Conservation (phyloP, 2,888 invertebrate genomes). For the Mystacides longicornis region DNA sequence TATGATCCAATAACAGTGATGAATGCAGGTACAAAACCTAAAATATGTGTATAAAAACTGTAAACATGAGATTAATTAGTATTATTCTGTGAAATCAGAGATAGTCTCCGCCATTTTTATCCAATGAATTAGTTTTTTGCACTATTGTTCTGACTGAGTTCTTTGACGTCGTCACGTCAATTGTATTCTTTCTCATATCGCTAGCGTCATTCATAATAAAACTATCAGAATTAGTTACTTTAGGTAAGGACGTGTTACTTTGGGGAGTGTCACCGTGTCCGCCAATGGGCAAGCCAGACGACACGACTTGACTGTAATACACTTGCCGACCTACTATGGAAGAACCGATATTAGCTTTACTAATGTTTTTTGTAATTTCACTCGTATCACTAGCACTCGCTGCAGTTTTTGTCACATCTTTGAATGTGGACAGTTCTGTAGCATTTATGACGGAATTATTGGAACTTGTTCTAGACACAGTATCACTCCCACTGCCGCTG, state of each 20-base stretch:
- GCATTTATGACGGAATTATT: constrained; percentile 12
- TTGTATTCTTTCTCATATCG: constrained; percentile 4
- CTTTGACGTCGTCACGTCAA: constrained; percentile 2
- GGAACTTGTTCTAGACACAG: constrained; percentile 8
- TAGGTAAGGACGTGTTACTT: not conserved
- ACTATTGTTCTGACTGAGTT: constrained; percentile 6
- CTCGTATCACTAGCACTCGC: not conserved
- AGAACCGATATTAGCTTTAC: constrained; percentile 21
- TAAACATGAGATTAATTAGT: not conserved
- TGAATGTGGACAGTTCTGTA: constrained; percentile 12
- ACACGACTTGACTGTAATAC: constrained; percentile 25
- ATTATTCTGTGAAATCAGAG: constrained; percentile 18
- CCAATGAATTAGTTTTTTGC: constrained; percentile 20
- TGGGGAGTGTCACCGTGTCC: not conserved
- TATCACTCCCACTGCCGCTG: constrained; percentile 7
- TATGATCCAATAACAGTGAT: too few species aligned
- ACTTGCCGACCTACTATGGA: constrained; percentile 24
- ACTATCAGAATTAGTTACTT: not conserved
- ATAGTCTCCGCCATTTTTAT: constrained; percentile 20
- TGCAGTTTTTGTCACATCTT: constrained; percentile 12
- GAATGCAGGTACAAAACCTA: too few species aligned
- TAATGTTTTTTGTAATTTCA: constrained; percentile 12
- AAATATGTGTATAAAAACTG: not conserved
- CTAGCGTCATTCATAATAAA: constrained; percentile 10
- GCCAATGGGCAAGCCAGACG: not conserved